Percentiles rank a stretch among this genome's conserved stretches.
These are phyloP conservation scores for Poecile montanus DNA, from an alignment of 2,797 vertebrate genomes.

Conservation along the genomic window DNA sequence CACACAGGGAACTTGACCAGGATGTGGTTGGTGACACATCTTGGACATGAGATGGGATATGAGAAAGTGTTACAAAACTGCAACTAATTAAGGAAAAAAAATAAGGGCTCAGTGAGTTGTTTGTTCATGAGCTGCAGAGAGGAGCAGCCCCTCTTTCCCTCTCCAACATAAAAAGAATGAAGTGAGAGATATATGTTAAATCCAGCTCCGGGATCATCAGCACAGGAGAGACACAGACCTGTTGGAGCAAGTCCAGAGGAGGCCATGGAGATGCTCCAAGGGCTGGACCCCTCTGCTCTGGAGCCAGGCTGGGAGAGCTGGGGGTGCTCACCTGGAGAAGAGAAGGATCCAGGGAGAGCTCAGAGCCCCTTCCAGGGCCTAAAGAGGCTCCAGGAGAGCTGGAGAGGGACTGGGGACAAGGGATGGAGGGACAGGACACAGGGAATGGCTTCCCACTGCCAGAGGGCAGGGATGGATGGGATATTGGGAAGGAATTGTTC, in stretches of 20 bases:
- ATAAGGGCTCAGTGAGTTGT: background rate
- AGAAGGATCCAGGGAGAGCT: background rate
- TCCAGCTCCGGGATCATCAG: background rate
- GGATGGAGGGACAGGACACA: background rate
- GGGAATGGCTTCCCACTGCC: background rate
- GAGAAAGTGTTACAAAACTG: background rate
- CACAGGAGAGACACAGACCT: background rate
- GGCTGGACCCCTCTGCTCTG: background rate
- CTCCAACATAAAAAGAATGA: background rate
- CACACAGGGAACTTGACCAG: background rate
- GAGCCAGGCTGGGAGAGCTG: background rate
- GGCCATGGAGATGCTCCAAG: accelerated
- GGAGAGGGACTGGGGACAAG: background rate
- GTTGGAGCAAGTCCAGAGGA: background rate
- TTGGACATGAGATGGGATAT: background rate
- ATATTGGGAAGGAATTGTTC: accelerated
- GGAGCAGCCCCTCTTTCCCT: background rate
- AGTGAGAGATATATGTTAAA: background rate
- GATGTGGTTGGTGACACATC: background rate
- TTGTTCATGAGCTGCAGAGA: background rate
- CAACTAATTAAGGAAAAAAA: too few relatives aligned
- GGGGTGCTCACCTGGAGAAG: background rate
- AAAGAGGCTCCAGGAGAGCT: background rate
- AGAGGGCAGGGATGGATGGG: accelerated
- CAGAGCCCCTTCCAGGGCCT: background rate